Conservation (phyloP, 2,113 vertebrate species). For the Percopsis transmontana region DNA sequence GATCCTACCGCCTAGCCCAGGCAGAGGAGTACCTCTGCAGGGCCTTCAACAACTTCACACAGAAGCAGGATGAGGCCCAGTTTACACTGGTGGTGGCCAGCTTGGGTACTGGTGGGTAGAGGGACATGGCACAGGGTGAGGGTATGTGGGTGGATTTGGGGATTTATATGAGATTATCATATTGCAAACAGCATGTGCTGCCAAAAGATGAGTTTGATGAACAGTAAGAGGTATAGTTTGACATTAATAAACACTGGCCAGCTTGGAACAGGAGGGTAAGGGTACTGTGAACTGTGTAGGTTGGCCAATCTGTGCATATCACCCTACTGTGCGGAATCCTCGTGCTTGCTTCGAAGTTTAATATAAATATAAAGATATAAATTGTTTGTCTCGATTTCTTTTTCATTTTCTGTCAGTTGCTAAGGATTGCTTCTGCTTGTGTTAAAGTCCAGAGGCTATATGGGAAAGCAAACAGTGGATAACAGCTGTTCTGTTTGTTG, state of each 20-base stretch:
- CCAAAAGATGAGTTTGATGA: slow-evolving; percentile 44
- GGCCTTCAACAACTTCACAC: slow-evolving; percentile 91
- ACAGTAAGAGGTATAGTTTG: slow-evolving; percentile 11
- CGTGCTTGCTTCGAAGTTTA: neutral
- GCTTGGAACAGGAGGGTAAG: slow-evolving; percentile 8
- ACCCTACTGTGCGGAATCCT: neutral
- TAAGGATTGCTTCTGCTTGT: slow-evolving; percentile 49
- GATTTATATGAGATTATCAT: slow-evolving; percentile 52
- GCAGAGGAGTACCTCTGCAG: slow-evolving; percentile 85
- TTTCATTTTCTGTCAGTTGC: slow-evolving; percentile 61
- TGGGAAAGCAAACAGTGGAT: slow-evolving; percentile 75
- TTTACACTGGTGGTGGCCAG: slow-evolving; percentile 88
- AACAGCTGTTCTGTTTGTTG: slow-evolving; percentile 74
- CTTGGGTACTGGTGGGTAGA: slow-evolving; percentile 77
- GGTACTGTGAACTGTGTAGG: slow-evolving; percentile 3
- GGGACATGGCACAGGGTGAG: slow-evolving; percentile 25
- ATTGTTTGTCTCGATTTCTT: neutral
- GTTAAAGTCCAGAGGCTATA: slow-evolving; percentile 56
- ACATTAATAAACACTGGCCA: slow-evolving; percentile 17
- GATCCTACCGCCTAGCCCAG: slow-evolving; percentile 79
- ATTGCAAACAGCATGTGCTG: slow-evolving; percentile 37
- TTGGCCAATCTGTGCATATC: neutral
- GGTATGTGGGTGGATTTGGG: slow-evolving; percentile 45
- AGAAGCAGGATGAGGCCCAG: slow-evolving; percentile 85
- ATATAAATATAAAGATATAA: neutral